Percentiles rank a stretch among this genome's conserved stretches.
phyloP scores from a whole-genome alignment of 2,113 vertebrate genomes.

The Willisornis vidua region DNA sequence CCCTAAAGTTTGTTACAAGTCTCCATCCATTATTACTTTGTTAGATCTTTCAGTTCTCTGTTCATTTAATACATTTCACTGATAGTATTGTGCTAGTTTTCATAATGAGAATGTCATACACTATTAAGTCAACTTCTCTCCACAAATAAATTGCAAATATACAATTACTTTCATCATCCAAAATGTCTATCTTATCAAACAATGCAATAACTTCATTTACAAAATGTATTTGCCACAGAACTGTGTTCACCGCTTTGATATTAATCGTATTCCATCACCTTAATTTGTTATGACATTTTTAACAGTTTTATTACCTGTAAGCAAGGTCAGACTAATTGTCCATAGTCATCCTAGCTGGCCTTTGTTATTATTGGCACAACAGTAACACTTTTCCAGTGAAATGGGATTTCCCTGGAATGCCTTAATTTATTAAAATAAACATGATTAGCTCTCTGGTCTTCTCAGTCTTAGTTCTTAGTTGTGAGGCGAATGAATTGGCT shows the following conservation, averaged over 20 bases:
- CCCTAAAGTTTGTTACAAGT: not conserved
- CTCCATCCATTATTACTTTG: not conserved
- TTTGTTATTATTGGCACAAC: constrained; percentile 42
- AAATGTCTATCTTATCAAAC: not conserved
- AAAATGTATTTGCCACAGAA: not conserved
- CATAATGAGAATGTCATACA: not conserved
- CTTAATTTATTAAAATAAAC: constrained; percentile 38
- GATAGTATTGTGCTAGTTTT: not conserved
- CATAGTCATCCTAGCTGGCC: not conserved
- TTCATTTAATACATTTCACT: not conserved
- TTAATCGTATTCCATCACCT: not conserved
- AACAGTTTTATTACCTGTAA: constrained; percentile 29
- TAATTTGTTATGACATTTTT: constrained; percentile 13
- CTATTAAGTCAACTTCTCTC: not conserved
- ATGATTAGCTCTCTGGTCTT: not conserved
- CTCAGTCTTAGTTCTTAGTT: not conserved
- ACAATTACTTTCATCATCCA: not conserved
- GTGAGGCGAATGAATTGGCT: constrained; percentile 3
- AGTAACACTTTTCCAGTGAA: not conserved
- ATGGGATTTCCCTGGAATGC: constrained; percentile 34
- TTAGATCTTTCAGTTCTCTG: not conserved
- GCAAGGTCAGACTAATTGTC: not conserved
- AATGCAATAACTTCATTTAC: not conserved
- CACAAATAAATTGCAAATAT: not conserved
- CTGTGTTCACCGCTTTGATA: not conserved